Evolutionary conservation across 2,888 invertebrate genomes (phyloP).

Genomic region (Philereme transversata): DNA sequence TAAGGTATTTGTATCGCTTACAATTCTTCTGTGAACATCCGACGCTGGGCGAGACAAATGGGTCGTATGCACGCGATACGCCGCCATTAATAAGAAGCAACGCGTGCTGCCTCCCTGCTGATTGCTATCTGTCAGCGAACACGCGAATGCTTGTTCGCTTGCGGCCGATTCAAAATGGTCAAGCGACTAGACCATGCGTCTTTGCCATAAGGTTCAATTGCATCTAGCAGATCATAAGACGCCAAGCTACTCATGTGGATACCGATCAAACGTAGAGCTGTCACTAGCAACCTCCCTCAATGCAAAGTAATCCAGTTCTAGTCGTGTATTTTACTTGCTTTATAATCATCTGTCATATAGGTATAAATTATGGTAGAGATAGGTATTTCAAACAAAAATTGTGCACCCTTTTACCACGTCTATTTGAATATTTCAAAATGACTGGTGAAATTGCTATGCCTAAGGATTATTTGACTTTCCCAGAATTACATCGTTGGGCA

Average conservation of each 20-base stretch:
- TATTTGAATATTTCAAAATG: too few relatives aligned
- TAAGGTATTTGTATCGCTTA: conserved; percentile 79
- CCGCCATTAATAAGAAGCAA: conserved; percentile 76
- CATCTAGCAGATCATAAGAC: neutral
- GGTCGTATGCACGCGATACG: conserved; percentile 72
- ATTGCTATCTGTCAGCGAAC: conserved; percentile 77
- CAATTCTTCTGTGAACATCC: conserved; percentile 79
- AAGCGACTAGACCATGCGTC: conserved; percentile 22
- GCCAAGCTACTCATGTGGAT: conserved; percentile 14
- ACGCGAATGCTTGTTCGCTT: conserved; percentile 65
- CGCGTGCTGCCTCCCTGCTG: conserved; percentile 66
- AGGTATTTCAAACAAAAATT: too few relatives aligned
- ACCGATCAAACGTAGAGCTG: conserved; percentile 20
- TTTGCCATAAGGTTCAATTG: conserved; percentile 18
- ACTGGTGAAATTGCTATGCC: too few relatives aligned
- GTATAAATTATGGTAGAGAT: too few relatives aligned
- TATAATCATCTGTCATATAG: too few relatives aligned
- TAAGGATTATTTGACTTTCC: too few relatives aligned
- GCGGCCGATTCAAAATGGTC: conserved; percentile 26
- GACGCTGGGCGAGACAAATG: conserved; percentile 73
- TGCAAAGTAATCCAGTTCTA: conserved; percentile 11
- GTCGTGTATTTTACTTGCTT: neutral
- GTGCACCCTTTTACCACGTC: too few relatives aligned
- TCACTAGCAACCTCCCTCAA: conserved; percentile 20
- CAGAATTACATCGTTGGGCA: too few relatives aligned